These are phyloP conservation scores for Sipha maydis DNA, from an alignment of 2,888 invertebrate genomes.

Conservation along the genomic window DNA sequence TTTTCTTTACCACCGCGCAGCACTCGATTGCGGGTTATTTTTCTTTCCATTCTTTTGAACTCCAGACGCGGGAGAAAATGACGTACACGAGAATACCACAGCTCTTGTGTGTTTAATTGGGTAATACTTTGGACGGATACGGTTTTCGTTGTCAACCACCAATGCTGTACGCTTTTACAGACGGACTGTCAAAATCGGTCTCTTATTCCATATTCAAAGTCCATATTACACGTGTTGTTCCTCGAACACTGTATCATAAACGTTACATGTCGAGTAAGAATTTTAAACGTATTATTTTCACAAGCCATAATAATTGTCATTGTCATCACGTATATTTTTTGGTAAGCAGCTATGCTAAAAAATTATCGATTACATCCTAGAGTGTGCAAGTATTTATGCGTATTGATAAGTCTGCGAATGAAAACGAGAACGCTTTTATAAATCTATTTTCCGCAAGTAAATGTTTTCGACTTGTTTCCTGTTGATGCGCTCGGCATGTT, in stretches of 20 bases:
- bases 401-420: too few relatives aligned
- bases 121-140: background rate
- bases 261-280: too few relatives aligned
- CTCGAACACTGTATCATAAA: too few relatives aligned
- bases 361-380: background rate
- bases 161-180: too few relatives aligned
- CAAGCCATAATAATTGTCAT: too few relatives aligned
- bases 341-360: too few relatives aligned
- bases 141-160: background rate
- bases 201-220: too few relatives aligned
- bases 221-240: too few relatives aligned
- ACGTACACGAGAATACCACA: background rate
- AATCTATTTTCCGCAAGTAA: background rate
- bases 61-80: background rate
- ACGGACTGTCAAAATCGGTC: too few relatives aligned
- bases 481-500: background rate
- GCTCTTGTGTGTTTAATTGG: background rate
- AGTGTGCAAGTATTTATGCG: background rate
- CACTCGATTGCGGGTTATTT: constrained; percentile 6
- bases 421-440: background rate
- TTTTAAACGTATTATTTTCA: too few relatives aligned
- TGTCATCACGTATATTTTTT: too few relatives aligned
- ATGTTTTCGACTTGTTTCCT: background rate
- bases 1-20: constrained; percentile 45
- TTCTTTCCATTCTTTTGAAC: constrained; percentile 32